Base-by-base conservation (phyloP, 2,797 vertebrate species). In the Meriones psammophilus region DNA sequence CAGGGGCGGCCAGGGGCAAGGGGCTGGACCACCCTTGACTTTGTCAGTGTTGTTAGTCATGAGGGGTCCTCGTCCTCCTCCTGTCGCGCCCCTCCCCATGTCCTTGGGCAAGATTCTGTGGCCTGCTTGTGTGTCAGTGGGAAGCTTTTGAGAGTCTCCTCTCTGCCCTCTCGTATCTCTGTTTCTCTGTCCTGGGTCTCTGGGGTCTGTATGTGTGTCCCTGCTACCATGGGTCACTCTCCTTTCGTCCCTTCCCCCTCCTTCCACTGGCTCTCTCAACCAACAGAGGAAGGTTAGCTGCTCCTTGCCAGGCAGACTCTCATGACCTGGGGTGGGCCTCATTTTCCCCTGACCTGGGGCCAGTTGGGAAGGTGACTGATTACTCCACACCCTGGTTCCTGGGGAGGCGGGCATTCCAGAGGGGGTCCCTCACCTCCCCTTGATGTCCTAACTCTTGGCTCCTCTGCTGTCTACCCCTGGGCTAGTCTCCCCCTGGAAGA, bases 401-500 rank as follows among this genome's bases (percentile, higher is more conserved):
- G 56, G 97, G 94, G 96, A 91, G 96, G 96, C 8, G 96, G 97
- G 96, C 54, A 80, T 92, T 91, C 96, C 97, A 96, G 79, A 94
- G 85, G 94, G 95, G 95, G 60, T 50, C 95, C 97, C 89, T 95
- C 80, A 30, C 81, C 85, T 94, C 74, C 89, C 95, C 97, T 78
- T 96, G 91, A 93, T 33, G 86, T 97, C 97, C 97, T 97, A 94
- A 97, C 97, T 97, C 96, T 97, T 97, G 97, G 96, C 96, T 97
- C 97, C 97, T 97, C 97, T 97, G 85, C 95, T 92, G 94, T 97
- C 94, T 96, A 92, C 79, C 96, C 97, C 97, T 80, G 95, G 96
- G 97, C 99, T 98, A 99, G 99, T 99, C 98, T 99, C 99, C 96
- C 99, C 99, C 94, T 99, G 99, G 99, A 99, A 99, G 99, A 99